Conservation (phyloP, 1,140 invertebrate species). For the Alviniconcha marisindica region DNA sequence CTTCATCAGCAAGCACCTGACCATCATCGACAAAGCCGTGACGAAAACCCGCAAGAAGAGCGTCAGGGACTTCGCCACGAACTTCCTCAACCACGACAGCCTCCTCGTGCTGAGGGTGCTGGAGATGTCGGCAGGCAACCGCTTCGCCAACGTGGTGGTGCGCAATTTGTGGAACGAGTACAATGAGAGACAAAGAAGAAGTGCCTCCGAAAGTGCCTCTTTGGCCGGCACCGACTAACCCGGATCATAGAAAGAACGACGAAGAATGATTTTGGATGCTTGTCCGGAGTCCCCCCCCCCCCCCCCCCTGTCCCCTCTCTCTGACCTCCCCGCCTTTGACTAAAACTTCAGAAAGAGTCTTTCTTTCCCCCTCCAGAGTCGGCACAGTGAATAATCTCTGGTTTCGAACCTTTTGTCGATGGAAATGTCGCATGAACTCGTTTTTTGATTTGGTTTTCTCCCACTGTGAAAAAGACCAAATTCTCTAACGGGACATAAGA, state of each 20-base stretch:
- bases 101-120: slow-evolving; percentile 62
- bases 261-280: background rate
- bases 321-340: no score
- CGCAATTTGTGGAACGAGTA: slow-evolving; percentile 6
- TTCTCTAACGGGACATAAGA: no score
- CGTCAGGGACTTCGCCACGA: slow-evolving; percentile 46
- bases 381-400: no score
- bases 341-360: no score
- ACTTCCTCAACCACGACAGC: slow-evolving; percentile 62
- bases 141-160: slow-evolving; percentile 21
- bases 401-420: no score
- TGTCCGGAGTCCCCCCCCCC: no score
- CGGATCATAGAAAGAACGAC: background rate
- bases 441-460: no score
- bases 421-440: no score
- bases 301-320: no score
- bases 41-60: slow-evolving; percentile 44
- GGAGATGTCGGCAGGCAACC: slow-evolving; percentile 24
- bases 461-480: no score
- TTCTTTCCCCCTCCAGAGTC: no score
- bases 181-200: background rate
- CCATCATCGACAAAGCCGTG: slow-evolving; percentile 43
- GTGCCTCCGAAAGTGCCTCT: background rate
- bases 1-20: slow-evolving; percentile 71
- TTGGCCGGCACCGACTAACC: background rate